Evolutionary conservation across 2,797 vertebrate genomes (phyloP), one percentile per base, ranked within the genome.

Genomic region (Esox lucius): DNA sequence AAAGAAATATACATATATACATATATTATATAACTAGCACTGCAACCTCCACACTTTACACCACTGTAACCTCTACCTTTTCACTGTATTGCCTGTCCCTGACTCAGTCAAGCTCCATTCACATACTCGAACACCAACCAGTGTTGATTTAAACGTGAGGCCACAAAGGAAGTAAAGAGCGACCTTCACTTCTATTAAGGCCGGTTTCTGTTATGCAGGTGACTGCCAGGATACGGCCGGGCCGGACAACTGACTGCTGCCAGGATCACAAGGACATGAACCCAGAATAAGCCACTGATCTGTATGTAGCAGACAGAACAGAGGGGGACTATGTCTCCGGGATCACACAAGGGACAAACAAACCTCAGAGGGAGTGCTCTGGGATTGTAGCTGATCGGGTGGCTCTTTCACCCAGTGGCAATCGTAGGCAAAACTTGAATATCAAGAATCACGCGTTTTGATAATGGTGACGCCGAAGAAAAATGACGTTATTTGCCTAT

Each of bases 301-400:
- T 17, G 0, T 61, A 61, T 1, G n/a, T 59, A 12, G n/a, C n/a
- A n/a, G n/a, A 26, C 53, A n/a, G 39, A 6, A 42, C 5, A 5
- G 39, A 39, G 39, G 35, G 1, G 39, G 39, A 9, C 39, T 39
- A 9, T 42, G 39, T 9, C 2, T 42, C 39, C 5, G 39, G 4
- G 39, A 7, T 7, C 9, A 42, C 39, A 5, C 5, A 39, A 39
- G 42, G 39, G 39, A 5, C 2, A 6, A 6, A 42, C 39, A 2
- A 6, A 39, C 39, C 39, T 6, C 5, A 42, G 24, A 17, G 67
- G 1, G 0, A 17, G 33, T 42, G 5, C 33, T 42, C 19, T 12
- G 15, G 51, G 28, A 12, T 15, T 7, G 51, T 49, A 70, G 16
- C n/a, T 74, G 70, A 74, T 8, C 19, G 69, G 33, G 11, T 78